Percentiles rank a stretch among this genome's conserved stretches.
These are phyloP conservation scores for Geopemphigus sp. DNA, from an alignment of 1,140 invertebrate genomes.

Conservation along the genomic window DNA sequence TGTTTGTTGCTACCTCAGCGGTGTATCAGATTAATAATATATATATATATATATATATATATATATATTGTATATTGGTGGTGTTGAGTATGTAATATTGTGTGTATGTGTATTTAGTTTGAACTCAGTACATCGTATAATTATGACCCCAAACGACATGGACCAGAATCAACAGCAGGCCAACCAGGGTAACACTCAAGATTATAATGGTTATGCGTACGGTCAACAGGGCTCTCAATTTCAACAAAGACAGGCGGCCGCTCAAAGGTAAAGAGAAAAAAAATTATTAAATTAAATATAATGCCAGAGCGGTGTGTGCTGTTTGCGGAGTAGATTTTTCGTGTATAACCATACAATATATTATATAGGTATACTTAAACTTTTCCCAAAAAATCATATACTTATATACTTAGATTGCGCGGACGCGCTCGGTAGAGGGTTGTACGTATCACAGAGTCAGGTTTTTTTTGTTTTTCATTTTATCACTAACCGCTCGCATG, in stretches of 20 bases:
- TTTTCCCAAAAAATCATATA: too few relatives aligned
- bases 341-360: too few relatives aligned
- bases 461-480: slow-evolving; percentile 14
- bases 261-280: slow-evolving; percentile 20
- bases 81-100: neutral
- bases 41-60: too few relatives aligned
- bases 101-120: slow-evolving; percentile 10
- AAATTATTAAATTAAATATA: too few relatives aligned
- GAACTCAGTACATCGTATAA: neutral
- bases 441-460: neutral
- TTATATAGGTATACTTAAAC: too few relatives aligned
- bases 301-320: too few relatives aligned
- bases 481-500: neutral
- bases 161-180: slow-evolving; percentile 44
- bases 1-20: neutral
- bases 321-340: neutral
- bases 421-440: too few relatives aligned
- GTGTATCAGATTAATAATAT: too few relatives aligned
- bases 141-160: slow-evolving; percentile 47
- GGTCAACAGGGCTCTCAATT: slow-evolving; percentile 26
- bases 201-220: slow-evolving; percentile 45
- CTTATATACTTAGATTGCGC: too few relatives aligned
- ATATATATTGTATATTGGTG: neutral
- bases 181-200: slow-evolving; percentile 44
- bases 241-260: slow-evolving; percentile 24